Evolutionary conservation across 2,113 vertebrate species (phyloP), one percentile per base, ranked within the genome.

Genomic region (Bufo bufo): DNA sequence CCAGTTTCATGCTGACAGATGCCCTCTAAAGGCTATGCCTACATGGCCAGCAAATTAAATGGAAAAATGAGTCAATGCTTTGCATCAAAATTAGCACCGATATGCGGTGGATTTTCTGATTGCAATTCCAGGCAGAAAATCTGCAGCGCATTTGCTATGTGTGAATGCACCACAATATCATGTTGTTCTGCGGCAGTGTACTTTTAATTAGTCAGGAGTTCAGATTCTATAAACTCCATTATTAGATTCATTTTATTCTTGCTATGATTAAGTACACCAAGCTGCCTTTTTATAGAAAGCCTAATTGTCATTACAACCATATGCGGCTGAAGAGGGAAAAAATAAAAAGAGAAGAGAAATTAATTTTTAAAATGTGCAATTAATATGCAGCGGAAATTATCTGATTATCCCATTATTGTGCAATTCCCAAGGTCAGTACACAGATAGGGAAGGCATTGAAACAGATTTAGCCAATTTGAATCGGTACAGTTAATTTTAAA

Each of bases 221-320:
- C 6, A 50, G 5, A 52, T 87, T 87, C 63, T 82, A 72, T 82
- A 82, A 71, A 66, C 66, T 52, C 47, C 65, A 61, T 81, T 82
- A 87, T 82, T 82, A 82, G 86, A 87, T 87, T 87, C 78, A 43
- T 87, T 87, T 87, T 71, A 82, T 61, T 87, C 78, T 81, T 74
- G 63, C 43, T 59, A 69, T 82, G 86, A 87, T 87, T 87, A 74
- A 66, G 82, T 87, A 82, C 65, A 82, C 78, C 63, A 82, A 59
- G 54, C 61, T 49, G 23, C 74, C 78, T 74, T 82, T 87, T 87
- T 82, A 59, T 82, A 82, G 77, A 59, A 56, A 72, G n/a, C 43
- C 77, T 87, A 72, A 87, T 87, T 82, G 78, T 80, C 65, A 72
- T 72, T 82, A 54, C 19, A 87, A 81, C 77, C 78, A 69, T 78